Percentiles rank a stretch among this genome's conserved stretches.
These are phyloP conservation scores for Apocheima hispidaria DNA, from an alignment of 2,888 invertebrate genomes.

Conservation along the genomic window DNA sequence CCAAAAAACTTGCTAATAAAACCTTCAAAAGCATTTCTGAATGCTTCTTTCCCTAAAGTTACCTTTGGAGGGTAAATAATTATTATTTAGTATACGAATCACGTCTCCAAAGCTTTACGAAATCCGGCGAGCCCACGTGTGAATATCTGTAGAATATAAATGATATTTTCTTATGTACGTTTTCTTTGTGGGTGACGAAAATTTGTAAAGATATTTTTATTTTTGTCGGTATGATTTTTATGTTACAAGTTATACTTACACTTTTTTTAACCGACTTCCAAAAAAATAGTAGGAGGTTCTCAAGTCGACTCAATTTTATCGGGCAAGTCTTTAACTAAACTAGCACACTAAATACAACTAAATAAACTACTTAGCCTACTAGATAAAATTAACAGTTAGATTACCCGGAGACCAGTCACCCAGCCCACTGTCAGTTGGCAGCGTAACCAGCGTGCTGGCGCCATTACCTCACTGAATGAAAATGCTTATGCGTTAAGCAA, in stretches of 20 bases:
- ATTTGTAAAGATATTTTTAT: conserved; percentile 16
- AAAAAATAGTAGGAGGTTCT: too few species aligned
- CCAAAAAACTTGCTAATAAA: conserved; percentile 34
- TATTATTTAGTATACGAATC: conserved; percentile 57
- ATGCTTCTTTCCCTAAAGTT: conserved; percentile 38
- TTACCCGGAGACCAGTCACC: too few species aligned
- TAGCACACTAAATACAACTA: too few species aligned
- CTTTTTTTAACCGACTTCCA: too few species aligned
- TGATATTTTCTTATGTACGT: conserved; percentile 44
- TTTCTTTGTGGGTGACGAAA: conserved; percentile 32
- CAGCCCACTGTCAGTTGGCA: too few species aligned
- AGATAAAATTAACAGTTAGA: too few species aligned
- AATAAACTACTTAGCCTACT: too few species aligned
- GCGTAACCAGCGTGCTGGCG: too few species aligned
- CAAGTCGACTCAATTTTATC: too few species aligned
- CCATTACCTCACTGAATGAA: too few species aligned
- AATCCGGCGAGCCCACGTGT: conserved; percentile 58
- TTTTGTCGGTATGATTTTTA: background rate
- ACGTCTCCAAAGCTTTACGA: conserved; percentile 53
- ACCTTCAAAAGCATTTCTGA: conserved; percentile 36
- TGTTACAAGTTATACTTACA: background rate
- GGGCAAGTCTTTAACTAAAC: too few species aligned
- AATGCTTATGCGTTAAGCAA: too few species aligned
- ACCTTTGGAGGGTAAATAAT: conserved; percentile 51
- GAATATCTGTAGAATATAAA: conserved; percentile 69